Conservation (phyloP, 2,113 vertebrate genomes). For the Centropus bengalensis region DNA sequence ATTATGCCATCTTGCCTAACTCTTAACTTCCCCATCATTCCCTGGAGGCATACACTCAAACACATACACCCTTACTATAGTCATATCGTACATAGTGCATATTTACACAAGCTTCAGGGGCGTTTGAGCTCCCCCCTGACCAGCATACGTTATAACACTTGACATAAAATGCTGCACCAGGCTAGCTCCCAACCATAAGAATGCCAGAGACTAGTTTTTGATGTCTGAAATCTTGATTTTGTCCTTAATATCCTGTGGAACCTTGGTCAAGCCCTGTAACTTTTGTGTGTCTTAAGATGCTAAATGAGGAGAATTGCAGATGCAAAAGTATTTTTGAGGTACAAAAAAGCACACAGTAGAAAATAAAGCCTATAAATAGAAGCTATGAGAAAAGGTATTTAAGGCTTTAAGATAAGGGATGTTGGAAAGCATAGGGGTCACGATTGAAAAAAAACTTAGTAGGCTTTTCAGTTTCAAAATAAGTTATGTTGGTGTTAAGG, state of each 20-base stretch:
- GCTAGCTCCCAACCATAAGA: not conserved
- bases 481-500: slow-evolving; percentile 57
- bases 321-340: not conserved
- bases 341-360: not conserved
- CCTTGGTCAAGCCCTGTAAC: not conserved
- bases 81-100: not conserved
- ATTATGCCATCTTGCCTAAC: not conserved
- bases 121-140: not conserved
- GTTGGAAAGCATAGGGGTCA: slow-evolving; percentile 35
- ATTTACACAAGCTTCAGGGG: not conserved
- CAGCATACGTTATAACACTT: not conserved
- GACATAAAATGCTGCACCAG: not conserved
- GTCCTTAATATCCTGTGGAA: not conserved
- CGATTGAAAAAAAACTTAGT: slow-evolving; percentile 62
- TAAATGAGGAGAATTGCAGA: not conserved
- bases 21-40: not conserved
- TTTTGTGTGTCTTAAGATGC: not conserved
- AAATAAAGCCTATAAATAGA: slow-evolving; percentile 58
- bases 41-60: not conserved
- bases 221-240: not conserved
- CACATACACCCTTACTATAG: not conserved
- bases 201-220: not conserved
- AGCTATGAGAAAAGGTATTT: slow-evolving; percentile 10
- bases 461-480: slow-evolving; percentile 66
- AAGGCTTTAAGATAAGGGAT: slow-evolving; percentile 59